A percentile compares a stretch with the other conserved stretches of the same genome.
Evolutionary conservation across 2,888 invertebrate genomes (phyloP).

Genomic region (Hydrotaea cyrtoneurina): DNA sequence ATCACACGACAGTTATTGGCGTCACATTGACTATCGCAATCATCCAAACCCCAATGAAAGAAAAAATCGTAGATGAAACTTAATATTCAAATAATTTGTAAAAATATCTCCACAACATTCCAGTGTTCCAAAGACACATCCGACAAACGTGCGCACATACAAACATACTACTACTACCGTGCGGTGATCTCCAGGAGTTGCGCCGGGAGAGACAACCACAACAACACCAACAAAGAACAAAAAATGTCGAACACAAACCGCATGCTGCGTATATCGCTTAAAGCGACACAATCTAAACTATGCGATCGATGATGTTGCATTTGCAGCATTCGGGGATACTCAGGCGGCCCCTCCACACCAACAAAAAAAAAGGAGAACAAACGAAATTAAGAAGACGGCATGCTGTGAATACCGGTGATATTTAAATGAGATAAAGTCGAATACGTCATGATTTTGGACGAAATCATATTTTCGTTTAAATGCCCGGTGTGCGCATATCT

Average conservation of each 20-base stretch:
- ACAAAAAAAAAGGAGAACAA: constrained; percentile 29
- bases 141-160: neutral
- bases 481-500: neutral
- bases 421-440: constrained; percentile 67
- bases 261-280: constrained; percentile 63
- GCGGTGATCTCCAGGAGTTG: neutral
- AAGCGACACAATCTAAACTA: constrained; percentile 43
- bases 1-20: neutral
- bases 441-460: constrained; percentile 66
- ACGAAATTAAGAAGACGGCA: constrained; percentile 46
- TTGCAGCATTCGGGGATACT: constrained; percentile 9
- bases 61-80: constrained; percentile 49
- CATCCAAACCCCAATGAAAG: constrained; percentile 6
- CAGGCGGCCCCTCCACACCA: neutral
- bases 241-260: constrained; percentile 53
- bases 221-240: neutral
- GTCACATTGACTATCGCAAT: constrained; percentile 45
- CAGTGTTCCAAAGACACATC: constrained; percentile 8
- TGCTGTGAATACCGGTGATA: constrained; percentile 64
- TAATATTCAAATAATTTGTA: constrained; percentile 55
- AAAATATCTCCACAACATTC: constrained; percentile 39
- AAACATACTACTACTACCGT: neutral
- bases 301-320: constrained; percentile 14
- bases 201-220: neutral
- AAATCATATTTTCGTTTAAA: constrained; percentile 58